phyloP scores from a whole-genome alignment of 2,888 invertebrate genomes.

The Chrysomela aeneicollis region DNA sequence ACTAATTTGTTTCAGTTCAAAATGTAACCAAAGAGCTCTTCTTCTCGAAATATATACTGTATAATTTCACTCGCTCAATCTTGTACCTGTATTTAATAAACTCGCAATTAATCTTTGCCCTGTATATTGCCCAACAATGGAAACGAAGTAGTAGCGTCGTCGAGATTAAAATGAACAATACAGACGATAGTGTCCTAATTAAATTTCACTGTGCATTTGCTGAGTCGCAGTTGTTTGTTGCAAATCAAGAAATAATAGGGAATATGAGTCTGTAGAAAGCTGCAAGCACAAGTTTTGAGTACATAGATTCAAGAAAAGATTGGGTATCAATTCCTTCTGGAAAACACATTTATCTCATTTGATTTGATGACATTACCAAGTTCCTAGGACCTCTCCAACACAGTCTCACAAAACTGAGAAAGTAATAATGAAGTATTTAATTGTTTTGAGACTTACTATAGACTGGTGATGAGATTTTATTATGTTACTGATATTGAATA shows the following conservation, averaged over 20 bases:
- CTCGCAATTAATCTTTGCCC: background rate
- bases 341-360: no score
- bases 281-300: background rate
- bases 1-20: background rate
- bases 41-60: background rate
- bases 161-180: constrained; percentile 11
- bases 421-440: no score
- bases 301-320: background rate
- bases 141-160: background rate
- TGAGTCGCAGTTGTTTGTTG: constrained; percentile 14
- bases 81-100: background rate
- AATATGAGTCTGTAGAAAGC: background rate
- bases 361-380: no score
- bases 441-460: no score
- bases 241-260: constrained; percentile 9
- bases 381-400: no score
- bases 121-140: background rate
- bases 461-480: no score
- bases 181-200: constrained; percentile 13
- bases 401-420: no score
- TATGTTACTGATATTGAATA: no score
- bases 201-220: constrained; percentile 12
- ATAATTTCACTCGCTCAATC: background rate
- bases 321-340: no score
- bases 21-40: background rate